Evolutionary conservation across 2,888 invertebrate genomes (phyloP).

Genomic region (Habroteleia sp.): DNA sequence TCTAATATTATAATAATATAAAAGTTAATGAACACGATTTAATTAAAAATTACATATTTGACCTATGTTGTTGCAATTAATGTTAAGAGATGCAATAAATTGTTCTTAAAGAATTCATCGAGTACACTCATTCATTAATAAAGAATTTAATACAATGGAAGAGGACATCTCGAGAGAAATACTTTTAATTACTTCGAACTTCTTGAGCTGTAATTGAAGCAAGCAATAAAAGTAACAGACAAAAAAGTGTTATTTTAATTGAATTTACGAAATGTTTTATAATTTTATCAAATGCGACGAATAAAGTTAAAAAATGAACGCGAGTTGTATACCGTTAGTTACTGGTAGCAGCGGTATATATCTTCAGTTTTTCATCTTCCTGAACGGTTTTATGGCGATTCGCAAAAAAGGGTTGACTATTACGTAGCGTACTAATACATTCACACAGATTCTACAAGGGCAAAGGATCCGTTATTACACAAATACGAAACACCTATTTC

Average conservation of each 20-base stretch:
- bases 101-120: too few relatives aligned
- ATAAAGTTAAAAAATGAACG: constrained; percentile 36
- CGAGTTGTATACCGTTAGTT: constrained; percentile 64
- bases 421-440: constrained; percentile 47
- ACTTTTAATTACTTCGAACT: constrained; percentile 33
- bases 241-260: constrained; percentile 44
- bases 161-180: not conserved
- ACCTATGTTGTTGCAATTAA: too few relatives aligned
- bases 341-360: constrained; percentile 58
- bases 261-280: constrained; percentile 39
- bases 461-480: constrained; percentile 72
- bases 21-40: too few relatives aligned
- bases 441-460: constrained; percentile 51
- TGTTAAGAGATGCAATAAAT: too few relatives aligned
- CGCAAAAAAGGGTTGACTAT: constrained; percentile 69
- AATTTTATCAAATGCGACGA: constrained; percentile 29
- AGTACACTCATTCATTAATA: too few relatives aligned
- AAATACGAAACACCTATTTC: constrained; percentile 72
- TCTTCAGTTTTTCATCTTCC: constrained; percentile 62
- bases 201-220: constrained; percentile 15
- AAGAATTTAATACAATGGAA: constrained; percentile 11
- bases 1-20: too few relatives aligned
- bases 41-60: too few relatives aligned
- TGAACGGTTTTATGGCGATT: constrained; percentile 68
- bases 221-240: constrained; percentile 25